Conservation (phyloP, 2,888 invertebrate species). For the Drosophila bunnanda region DNA sequence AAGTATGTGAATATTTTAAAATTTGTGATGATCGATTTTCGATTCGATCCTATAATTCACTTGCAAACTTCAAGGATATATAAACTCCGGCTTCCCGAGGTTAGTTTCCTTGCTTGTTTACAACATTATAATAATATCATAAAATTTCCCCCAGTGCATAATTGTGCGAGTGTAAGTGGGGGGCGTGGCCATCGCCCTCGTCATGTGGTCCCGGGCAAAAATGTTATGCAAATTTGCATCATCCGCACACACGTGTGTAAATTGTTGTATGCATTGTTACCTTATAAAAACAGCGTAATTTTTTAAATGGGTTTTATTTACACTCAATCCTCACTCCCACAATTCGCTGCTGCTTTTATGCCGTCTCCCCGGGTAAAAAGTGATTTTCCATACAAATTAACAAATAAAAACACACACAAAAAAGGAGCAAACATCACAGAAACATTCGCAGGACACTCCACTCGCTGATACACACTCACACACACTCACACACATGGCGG, state of each 20-base stretch:
- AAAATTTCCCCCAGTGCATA: background rate
- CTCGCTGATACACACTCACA: no score
- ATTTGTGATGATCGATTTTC: no score
- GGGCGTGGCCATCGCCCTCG: conserved; percentile 36
- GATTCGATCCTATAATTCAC: no score
- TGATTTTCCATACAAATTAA: conserved; percentile 81
- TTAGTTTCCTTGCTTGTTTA: no score
- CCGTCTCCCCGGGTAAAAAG: conserved; percentile 57
- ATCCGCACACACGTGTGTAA: conserved; percentile 71
- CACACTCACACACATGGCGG: no score
- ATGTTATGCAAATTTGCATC: conserved; percentile 77
- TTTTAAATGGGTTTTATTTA: conserved; percentile 75
- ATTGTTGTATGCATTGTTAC: conserved; percentile 81
- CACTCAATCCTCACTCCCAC: conserved; percentile 24
- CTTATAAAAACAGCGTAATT: conserved; percentile 80
- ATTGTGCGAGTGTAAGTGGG: conserved; percentile 13
- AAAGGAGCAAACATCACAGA: conserved; percentile 26
- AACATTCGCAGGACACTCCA: conserved; percentile 26
- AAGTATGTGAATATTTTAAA: no score
- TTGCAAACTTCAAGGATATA: no score
- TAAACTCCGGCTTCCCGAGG: no score
- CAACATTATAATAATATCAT: no score
- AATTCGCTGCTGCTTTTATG: conserved; percentile 17
- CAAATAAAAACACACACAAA: conserved; percentile 60
- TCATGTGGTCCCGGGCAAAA: conserved; percentile 62